Conservation (phyloP, 1,140 invertebrate species). For the Neodiprion lecontei region DNA sequence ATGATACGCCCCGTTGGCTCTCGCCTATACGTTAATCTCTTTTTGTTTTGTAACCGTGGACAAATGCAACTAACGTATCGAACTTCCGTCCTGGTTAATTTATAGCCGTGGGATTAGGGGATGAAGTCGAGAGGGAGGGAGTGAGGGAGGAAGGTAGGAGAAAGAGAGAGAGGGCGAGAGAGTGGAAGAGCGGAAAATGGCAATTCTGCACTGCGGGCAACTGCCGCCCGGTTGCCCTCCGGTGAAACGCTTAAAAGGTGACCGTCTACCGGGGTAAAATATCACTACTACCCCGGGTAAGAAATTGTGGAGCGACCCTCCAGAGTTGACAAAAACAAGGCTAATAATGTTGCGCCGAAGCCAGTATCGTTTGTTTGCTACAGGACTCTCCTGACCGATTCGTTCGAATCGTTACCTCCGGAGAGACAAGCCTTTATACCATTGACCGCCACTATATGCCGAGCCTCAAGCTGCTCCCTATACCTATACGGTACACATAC, state of each 20-base stretch:
- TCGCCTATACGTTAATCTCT: conserved; percentile 12
- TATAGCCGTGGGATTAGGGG: conserved; percentile 45
- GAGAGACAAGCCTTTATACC: not conserved
- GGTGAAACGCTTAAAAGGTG: conserved; percentile 45
- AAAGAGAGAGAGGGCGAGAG: conserved; percentile 27
- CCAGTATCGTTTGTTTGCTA: not conserved
- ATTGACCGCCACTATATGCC: not conserved
- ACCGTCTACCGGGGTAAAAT: conserved; percentile 45
- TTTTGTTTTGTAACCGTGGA: conserved; percentile 41
- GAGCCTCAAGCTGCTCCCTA: too few relatives aligned
- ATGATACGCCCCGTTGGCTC: not conserved
- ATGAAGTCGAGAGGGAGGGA: conserved; percentile 15
- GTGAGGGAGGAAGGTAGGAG: conserved; percentile 39
- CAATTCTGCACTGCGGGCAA: conserved; percentile 50
- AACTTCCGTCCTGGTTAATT: conserved; percentile 46
- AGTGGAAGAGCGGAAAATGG: conserved; percentile 42
- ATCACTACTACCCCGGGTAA: conserved; percentile 45
- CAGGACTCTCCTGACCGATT: not conserved
- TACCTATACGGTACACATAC: too few relatives aligned
- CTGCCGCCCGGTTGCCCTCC: conserved; percentile 29
- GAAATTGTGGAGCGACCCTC: conserved; percentile 37
- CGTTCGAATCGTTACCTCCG: conserved; percentile 4
- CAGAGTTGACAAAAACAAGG: conserved; percentile 44
- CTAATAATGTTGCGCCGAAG: conserved; percentile 37
- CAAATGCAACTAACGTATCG: conserved; percentile 49